Conservation (phyloP, 30 jellyfish, hydroid and myxozoan species). For the Catostylus mosaicus region DNA sequence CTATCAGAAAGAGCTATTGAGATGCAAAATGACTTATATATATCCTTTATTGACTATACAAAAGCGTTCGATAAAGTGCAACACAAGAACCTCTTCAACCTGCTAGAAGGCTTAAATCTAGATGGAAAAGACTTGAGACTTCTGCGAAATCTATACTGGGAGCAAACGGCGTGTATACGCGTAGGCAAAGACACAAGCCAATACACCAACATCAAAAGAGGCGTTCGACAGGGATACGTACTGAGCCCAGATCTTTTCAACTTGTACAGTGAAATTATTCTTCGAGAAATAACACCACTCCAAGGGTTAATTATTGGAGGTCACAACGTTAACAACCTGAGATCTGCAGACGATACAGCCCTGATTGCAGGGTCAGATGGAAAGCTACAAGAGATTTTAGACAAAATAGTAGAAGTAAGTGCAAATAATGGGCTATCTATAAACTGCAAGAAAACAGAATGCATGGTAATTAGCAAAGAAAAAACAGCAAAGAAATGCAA, state of each 20-base stretch:
- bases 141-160: constrained; percentile 30
- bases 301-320: constrained; percentile 11
- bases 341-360: constrained; percentile 3
- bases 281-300: background rate
- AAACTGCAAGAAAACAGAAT: background rate
- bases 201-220: background rate
- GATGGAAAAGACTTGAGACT: constrained; percentile 14
- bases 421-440: background rate
- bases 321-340: constrained; percentile 1
- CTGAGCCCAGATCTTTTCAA: constrained; percentile 21
- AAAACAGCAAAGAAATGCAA: background rate
- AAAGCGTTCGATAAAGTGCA: constrained; percentile 19
- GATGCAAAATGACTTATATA: background rate
- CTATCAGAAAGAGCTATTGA: constrained; percentile 12
- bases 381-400: background rate
- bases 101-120: constrained; percentile 4
- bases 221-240: constrained; percentile 11
- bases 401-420: background rate
- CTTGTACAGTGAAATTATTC: constrained; percentile 1
- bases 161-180: constrained; percentile 36
- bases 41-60: constrained; percentile 13
- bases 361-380: background rate
- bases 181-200: constrained; percentile 7
- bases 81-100: background rate
- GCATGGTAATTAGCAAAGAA: background rate